Base-by-base conservation (phyloP, 2,113 vertebrate species). In the Limnothrissa miodon region DNA sequence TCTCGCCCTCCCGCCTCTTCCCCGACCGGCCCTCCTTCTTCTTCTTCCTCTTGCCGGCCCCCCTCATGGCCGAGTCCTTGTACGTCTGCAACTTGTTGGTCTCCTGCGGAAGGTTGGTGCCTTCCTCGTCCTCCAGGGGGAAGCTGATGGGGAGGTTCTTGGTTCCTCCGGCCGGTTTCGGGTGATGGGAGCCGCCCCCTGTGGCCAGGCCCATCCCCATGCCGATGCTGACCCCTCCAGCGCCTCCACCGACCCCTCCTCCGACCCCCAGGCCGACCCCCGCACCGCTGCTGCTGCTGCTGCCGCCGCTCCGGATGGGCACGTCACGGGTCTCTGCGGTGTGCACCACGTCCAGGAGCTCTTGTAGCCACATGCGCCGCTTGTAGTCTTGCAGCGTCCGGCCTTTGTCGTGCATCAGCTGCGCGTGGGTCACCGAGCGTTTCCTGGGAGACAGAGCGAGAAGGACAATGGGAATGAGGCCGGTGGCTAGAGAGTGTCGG, bases 361-460 rank as follows among this genome's bases (percentile, higher is more conserved):
- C 96, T 84, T 99, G 97, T 23, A 99, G 95, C 94, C 97, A 99
- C 90, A 95, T 94, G 45, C 96, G 95, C 4, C 98, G 94, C 87
- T 97, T 92, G 13, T 96, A 90, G 46, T 99, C 97, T 87, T 99
- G 97, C 87, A 98, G 94, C 13, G 95, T 95, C 81, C 96, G 96
- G 29, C 97, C 95, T 87, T 98, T 99, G 91, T 99, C 98, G 21
- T 99, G 98, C 91, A 99, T 92, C 19, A 99, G 94, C 94, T 99
- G 98, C n/a, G 98, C 96, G 79, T 99, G 97, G 0, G 95, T 96
- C 87, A 99, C 98, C 0, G 98, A 97, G 3, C 98, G 95, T 83
- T 95, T 97, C 86, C 98, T 99, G 83, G 42, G 70, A 81, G 82
- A 53, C 82, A 45, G 11, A 79, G 13, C 80, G 21, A 46, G 79